Evolutionary conservation across 2,888 invertebrate genomes (phyloP), one percentile per base, ranked within the genome.

Genomic region (Eilema sororculum): DNA sequence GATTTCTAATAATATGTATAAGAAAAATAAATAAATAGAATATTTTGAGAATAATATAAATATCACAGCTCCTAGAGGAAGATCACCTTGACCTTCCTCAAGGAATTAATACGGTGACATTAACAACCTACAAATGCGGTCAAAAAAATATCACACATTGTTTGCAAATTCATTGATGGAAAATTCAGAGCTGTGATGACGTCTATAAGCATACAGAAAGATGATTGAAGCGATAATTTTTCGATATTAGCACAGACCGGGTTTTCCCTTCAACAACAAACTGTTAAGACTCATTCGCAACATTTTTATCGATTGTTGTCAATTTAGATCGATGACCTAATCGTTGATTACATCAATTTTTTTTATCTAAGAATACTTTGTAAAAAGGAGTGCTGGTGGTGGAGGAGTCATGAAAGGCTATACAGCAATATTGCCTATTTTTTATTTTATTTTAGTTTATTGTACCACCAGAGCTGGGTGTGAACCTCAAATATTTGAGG

Each of bases 121-220:
- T 22, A n/a, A 24, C 22, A 20, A 24, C 41, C 28, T 8, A 56
- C 28, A 64, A 64, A 58, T 10, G 16, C 20, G 24, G 9, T 58
- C 8, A 28, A 56, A 41, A 28, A 28, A 52, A 52, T 41, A 41
- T 58, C 60, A 67, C 75, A 69, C 66, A 73, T 78, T 69, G 65
- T 72, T 69, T 13, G 41, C 16, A 16, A 41, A 41, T 41, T 41
- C 41, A 41, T 41, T 16, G 8, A 41, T 4, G 77, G 76, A 82
- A 81, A 72, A 65, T 13, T 74, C 79, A 71, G 46, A 8, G 37
- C 46, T 12, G 57, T 25, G 24, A 66, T 72, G 75, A 76, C 72
- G 78, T 62, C 65, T 22, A 22, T 60, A 46, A 59, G 67, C 33
- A 58, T 58, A 66, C 28, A 67, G 12, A 59, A 20, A 20, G 63